A percentile compares a stretch with the other conserved stretches of the same genome.
Conservation (phyloP, 2,797 vertebrate species). For the Pipistrellus kuhlii region DNA sequence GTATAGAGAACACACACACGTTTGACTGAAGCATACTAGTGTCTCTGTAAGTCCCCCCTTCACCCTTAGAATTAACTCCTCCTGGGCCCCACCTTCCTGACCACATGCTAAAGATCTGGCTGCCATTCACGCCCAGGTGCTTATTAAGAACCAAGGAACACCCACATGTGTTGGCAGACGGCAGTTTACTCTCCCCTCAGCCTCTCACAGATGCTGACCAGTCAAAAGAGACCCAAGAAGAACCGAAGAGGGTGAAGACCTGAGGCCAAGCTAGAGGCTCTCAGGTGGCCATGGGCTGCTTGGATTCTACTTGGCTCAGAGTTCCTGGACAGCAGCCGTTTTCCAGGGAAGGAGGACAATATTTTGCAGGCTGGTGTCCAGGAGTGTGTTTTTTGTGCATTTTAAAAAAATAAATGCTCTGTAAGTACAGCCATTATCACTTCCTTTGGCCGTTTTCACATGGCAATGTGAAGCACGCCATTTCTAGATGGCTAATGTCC, state of each 20-base stretch:
- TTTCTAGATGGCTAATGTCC: conserved; percentile 54
- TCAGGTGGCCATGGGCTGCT: neutral
- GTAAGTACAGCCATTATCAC: conserved; percentile 48
- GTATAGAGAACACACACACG: neutral
- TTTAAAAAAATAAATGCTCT: conserved; percentile 66
- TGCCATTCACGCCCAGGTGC: neutral
- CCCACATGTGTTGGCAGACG: neutral
- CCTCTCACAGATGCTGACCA: neutral
- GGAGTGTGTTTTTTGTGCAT: conserved; percentile 24
- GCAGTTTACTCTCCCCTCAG: neutral
- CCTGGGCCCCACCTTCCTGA: neutral
- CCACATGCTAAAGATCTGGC: neutral
- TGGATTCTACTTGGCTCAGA: neutral
- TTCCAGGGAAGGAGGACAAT: neutral
- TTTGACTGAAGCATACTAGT: neutral
- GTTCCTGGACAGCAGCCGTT: neutral
- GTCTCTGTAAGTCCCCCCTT: neutral
- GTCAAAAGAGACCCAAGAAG: neutral
- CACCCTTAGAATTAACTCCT: neutral
- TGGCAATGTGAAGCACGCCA: conserved; percentile 57
- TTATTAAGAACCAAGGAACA: neutral
- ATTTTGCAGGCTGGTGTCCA: neutral
- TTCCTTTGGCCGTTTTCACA: conserved; percentile 61
- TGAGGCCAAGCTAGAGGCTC: neutral
- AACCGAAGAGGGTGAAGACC: neutral